phyloP scores from a whole-genome alignment of 2,888 invertebrate species.

The Camptogramma bilineatum region DNA sequence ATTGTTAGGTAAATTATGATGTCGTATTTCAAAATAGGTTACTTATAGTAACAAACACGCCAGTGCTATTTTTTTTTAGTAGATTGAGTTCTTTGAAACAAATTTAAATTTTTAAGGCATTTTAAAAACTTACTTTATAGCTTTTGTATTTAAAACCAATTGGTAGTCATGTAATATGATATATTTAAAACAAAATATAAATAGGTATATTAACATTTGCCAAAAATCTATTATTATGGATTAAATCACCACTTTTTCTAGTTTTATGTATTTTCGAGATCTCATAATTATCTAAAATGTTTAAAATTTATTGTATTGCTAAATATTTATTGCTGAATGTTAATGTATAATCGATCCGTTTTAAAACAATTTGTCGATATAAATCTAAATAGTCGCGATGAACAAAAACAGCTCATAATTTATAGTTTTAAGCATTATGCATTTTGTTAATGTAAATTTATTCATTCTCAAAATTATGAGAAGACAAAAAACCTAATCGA shows the following conservation, averaged over 20 bases:
- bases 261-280: neutral
- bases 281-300: neutral
- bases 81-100: conserved; percentile 20
- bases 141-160: too few relatives aligned
- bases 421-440: conserved; percentile 14
- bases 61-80: conserved; percentile 48
- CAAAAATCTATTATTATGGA: neutral
- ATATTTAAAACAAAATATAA: conserved; percentile 2
- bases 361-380: conserved; percentile 27
- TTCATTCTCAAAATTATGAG: conserved; percentile 36
- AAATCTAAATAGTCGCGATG: conserved; percentile 15
- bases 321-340: conserved; percentile 4
- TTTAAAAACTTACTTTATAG: too few relatives aligned
- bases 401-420: conserved; percentile 25
- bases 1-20: conserved; percentile 77
- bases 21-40: conserved; percentile 47
- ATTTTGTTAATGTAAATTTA: conserved; percentile 37
- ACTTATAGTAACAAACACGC: conserved; percentile 51
- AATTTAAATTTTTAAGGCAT: too few relatives aligned
- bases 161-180: too few relatives aligned
- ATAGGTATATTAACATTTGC: too few relatives aligned
- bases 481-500: conserved; percentile 28
- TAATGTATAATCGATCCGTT: conserved; percentile 1
- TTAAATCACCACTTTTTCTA: neutral
- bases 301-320: conserved; percentile 1